Base-by-base conservation (phyloP, 1,140 invertebrate species). In the Notospermus geniculatus region DNA sequence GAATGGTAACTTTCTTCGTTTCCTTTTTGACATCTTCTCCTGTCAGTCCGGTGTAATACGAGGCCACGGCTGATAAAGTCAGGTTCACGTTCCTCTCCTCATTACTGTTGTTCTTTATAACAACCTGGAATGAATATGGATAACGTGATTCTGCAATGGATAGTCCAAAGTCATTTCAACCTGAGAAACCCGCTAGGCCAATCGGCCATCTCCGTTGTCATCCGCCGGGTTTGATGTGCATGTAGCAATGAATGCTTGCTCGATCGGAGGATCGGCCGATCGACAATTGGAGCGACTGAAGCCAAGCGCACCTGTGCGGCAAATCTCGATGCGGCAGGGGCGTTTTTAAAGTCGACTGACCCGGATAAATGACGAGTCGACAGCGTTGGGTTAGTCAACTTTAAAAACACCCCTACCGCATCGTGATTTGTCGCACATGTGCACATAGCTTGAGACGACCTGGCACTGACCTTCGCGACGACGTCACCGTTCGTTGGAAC, bases 21-120 rank as follows among this genome's bases (percentile, higher is more conserved):
- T 58, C 60, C 19, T 73, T 69, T 65, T 73, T 74, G 15, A 77
- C 45, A n/a, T 75, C 71, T 30, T 57, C 53, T 9, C 65, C 62
- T 13, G 74, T 69, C 22, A 77, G 71, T 0, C 74, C 74, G 15
- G 75, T 77, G 61, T 77, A 76, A 62, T 70, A 70, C 9, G 70
- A 65, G n/a, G 72, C 64, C 28, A 72, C 60, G 13, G 64, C 67
- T 25, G 43, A 41, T 9, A 77, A 53, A 46, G 68, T 69, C 2
- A 71, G 66, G n/a, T 76, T 68, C 2, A 73, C 70, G 13, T 66
- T 64, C 19, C 74, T 55, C n/a, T 60, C 52, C 19, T 71, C 68
- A 11, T 58, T 57, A 17, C 65, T 66, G 15, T 52, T 64, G 59
- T 77, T 77, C 22, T 63, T 59, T 55, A 75, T 63, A 25, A 60